phyloP scores from a whole-genome alignment of 2,888 invertebrate species.

The Cinara cedri region DNA sequence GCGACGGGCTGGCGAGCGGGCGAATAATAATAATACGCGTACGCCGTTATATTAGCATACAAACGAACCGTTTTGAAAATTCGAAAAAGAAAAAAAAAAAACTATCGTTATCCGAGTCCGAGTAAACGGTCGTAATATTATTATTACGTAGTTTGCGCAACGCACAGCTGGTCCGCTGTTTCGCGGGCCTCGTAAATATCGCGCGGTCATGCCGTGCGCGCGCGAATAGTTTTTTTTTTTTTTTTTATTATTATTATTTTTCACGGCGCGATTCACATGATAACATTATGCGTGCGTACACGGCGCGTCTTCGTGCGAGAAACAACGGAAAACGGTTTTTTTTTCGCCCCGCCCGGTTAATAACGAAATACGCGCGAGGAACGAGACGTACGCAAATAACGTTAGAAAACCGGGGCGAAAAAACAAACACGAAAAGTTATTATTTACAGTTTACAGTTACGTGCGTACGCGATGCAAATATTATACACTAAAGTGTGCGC shows the following conservation, averaged over 20 bases:
- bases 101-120: not conserved
- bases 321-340: constrained; percentile 25
- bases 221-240: too few relatives aligned
- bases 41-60: not conserved
- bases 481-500: not conserved
- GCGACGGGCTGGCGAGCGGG: too few relatives aligned
- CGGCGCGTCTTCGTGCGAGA: constrained; percentile 5
- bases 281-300: too few relatives aligned
- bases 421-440: not conserved
- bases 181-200: not conserved
- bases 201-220: too few relatives aligned
- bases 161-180: not conserved
- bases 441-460: constrained; percentile 12
- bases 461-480: too few relatives aligned
- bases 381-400: not conserved
- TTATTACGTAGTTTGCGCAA: not conserved
- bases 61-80: constrained; percentile 23
- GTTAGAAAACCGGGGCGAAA: not conserved
- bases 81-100: too few relatives aligned
- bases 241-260: too few relatives aligned
- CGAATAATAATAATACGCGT: too few relatives aligned
- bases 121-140: not conserved
- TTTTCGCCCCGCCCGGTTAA: not conserved
- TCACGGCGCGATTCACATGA: not conserved
- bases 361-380: too few relatives aligned